Evolutionary conservation across 2,113 vertebrate species (phyloP).

Genomic region (Chitala chitala): DNA sequence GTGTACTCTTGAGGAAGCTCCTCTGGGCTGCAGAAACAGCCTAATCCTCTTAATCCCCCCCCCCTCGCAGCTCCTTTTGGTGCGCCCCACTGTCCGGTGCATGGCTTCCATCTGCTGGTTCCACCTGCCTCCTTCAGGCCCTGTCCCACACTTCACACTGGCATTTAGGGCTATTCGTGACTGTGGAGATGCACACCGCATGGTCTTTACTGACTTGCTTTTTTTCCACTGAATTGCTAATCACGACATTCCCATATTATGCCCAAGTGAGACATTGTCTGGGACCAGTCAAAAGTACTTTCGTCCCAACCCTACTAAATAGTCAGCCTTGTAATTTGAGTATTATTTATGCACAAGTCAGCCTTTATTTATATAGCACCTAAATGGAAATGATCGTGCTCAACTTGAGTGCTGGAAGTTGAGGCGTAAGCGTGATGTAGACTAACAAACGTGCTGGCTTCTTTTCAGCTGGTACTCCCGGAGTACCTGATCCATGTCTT

Average conservation of each 20-base stretch:
- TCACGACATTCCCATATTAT: too few relatives aligned
- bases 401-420: too few relatives aligned
- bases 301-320: too few relatives aligned
- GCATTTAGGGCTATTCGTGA: slow-evolving; percentile 37
- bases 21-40: slow-evolving; percentile 45
- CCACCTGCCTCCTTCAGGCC: slow-evolving; percentile 48
- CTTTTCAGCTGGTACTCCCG: slow-evolving; percentile 89
- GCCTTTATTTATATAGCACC: too few relatives aligned
- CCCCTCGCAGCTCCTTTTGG: slow-evolving; percentile 20
- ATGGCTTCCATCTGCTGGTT: slow-evolving; percentile 63
- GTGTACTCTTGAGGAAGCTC: too few relatives aligned
- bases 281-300: too few relatives aligned
- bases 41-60: slow-evolving; percentile 23
- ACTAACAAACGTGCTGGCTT: slow-evolving; percentile 41
- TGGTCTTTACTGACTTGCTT: slow-evolving; percentile 23
- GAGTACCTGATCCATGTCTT: slow-evolving; percentile 99
- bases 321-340: too few relatives aligned
- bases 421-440: too few relatives aligned
- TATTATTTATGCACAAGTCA: too few relatives aligned
- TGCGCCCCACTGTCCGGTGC: slow-evolving; percentile 43
- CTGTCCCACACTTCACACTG: slow-evolving; percentile 29
- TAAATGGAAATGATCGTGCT: too few relatives aligned
- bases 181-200: slow-evolving; percentile 42
- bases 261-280: too few relatives aligned
- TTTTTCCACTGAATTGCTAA: too few relatives aligned